phyloP scores from a whole-genome alignment of 23 tunicate species.

The Ciona savignyi region DNA sequence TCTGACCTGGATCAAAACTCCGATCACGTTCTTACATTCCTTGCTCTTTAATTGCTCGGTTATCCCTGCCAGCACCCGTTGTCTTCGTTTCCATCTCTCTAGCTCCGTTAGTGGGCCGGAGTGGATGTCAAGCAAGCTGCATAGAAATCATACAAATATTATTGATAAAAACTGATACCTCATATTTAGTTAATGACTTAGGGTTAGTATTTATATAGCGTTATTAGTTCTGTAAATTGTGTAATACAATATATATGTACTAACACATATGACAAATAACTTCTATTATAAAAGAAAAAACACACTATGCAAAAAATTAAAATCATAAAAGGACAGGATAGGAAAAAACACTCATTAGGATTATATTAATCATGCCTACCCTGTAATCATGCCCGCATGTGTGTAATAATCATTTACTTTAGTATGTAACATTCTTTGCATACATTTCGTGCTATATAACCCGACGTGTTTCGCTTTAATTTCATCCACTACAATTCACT shows the following conservation, averaged over 20 bases:
- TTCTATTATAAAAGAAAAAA: too few species aligned
- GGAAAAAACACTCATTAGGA: too few species aligned
- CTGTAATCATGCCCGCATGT: too few species aligned
- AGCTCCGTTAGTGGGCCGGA: constrained; percentile 86
- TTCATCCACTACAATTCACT: too few species aligned
- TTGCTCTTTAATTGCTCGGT: constrained; percentile 75
- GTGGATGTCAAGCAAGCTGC: constrained; percentile 65
- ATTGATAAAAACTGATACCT: background rate
- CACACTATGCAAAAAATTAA: too few species aligned
- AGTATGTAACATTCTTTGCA: too few species aligned
- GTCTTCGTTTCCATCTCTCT: constrained; percentile 82
- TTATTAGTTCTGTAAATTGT: too few species aligned
- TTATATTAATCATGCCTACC: too few species aligned
- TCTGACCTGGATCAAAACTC: constrained; percentile 63
- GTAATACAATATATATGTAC: too few species aligned
- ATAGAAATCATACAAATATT: background rate
- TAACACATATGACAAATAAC: too few species aligned
- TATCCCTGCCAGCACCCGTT: constrained; percentile 64
- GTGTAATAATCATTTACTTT: too few species aligned
- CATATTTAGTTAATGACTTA: background rate
- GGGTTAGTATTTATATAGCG: background rate
- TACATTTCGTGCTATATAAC: background rate
- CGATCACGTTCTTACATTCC: constrained; percentile 90
- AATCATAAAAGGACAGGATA: too few species aligned
- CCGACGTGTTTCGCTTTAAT: background rate